Conservation (phyloP, 2,888 invertebrate genomes). For the Heliconius hortense region DNA sequence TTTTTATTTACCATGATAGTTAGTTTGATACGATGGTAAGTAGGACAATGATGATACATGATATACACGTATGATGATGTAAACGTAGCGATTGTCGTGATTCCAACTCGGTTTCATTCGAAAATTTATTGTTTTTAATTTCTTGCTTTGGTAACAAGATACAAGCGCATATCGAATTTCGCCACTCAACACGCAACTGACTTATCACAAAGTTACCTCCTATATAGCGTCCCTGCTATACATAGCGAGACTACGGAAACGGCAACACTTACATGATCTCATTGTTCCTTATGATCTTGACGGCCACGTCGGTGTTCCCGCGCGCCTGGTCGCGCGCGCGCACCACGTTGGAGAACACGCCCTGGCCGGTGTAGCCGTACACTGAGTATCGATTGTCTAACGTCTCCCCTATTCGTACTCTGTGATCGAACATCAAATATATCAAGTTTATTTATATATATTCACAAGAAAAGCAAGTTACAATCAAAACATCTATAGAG, state of each 20-base stretch:
- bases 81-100: too few species aligned
- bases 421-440: constrained; percentile 47
- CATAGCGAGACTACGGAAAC: not conserved
- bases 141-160: too few species aligned
- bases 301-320: constrained; percentile 94
- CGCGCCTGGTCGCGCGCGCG: constrained; percentile 95
- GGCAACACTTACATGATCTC: constrained; percentile 93
- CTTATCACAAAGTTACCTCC: not conserved
- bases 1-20: not conserved
- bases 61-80: too few species aligned
- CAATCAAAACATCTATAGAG: too few species aligned
- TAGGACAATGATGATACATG: too few species aligned
- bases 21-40: too few species aligned
- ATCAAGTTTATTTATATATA: not conserved
- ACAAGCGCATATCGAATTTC: too few species aligned
- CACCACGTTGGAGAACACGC: constrained; percentile 98
- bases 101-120: too few species aligned
- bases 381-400: constrained; percentile 96
- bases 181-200: not conserved
- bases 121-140: too few species aligned
- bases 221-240: not conserved
- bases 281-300: constrained; percentile 99
- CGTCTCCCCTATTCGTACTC: constrained; percentile 96
- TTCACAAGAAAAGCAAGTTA: too few species aligned
- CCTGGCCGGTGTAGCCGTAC: constrained; percentile 98